Percentiles rank a stretch among this genome's conserved stretches.
phyloP scores from a whole-genome alignment of 2,113 vertebrate species.

The Gasterosteus nipponicus region DNA sequence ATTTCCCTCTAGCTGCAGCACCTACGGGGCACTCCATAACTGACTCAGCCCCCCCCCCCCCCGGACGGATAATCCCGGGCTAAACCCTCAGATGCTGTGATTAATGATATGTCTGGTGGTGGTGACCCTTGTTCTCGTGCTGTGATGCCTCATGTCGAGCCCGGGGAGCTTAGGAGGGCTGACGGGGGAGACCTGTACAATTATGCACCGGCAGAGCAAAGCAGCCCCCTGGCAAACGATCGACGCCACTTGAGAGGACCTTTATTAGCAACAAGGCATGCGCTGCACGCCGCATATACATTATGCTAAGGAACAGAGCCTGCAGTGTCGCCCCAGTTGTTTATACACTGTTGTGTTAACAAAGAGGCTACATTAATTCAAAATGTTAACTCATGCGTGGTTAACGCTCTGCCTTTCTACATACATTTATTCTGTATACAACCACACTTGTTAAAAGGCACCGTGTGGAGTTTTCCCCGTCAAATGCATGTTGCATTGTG shows the following conservation, averaged over 20 bases:
- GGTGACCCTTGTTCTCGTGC: slow-evolving; percentile 72
- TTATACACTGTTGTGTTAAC: not conserved
- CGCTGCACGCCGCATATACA: slow-evolving; percentile 14
- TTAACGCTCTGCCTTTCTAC: slow-evolving; percentile 21
- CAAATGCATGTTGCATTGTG: slow-evolving; percentile 1
- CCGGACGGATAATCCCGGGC: slow-evolving; percentile 69
- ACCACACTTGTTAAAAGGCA: slow-evolving; percentile 12
- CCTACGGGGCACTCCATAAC: slow-evolving; percentile 56
- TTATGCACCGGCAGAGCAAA: slow-evolving; percentile 70
- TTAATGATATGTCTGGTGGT: slow-evolving; percentile 74
- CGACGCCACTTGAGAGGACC: slow-evolving; percentile 55
- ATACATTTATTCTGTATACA: slow-evolving; percentile 23
- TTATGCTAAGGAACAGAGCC: slow-evolving; percentile 36
- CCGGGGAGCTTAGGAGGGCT: slow-evolving; percentile 56
- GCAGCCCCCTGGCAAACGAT: slow-evolving; percentile 61
- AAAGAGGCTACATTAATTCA: slow-evolving; percentile 11
- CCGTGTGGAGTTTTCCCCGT: not conserved
- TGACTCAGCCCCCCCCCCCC: slow-evolving; percentile 51
- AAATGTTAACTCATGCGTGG: slow-evolving; percentile 17
- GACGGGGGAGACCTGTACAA: slow-evolving; percentile 67
- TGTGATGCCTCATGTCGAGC: slow-evolving; percentile 61
- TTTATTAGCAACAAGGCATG: slow-evolving; percentile 61
- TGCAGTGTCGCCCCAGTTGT: slow-evolving; percentile 19
- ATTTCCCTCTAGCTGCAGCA: slow-evolving; percentile 61
- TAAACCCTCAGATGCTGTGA: slow-evolving; percentile 71